Evolutionary conservation across 1,140 invertebrate species (phyloP).

Genomic region (Brachionus rotundiformis): DNA sequence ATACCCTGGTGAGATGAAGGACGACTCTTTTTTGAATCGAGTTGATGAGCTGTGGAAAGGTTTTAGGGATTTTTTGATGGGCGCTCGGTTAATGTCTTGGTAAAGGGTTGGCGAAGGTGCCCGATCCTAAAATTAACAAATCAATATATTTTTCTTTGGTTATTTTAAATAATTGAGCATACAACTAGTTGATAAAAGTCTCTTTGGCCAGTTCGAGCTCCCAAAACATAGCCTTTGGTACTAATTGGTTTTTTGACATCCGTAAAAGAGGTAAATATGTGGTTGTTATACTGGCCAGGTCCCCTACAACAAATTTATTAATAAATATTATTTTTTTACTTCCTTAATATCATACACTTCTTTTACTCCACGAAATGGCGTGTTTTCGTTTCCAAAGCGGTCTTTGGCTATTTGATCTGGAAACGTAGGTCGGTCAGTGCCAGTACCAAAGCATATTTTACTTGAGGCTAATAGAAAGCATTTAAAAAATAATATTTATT

Average conservation of each 20-base stretch:
- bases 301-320: not conserved
- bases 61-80: constrained; percentile 6
- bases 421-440: constrained; percentile 30
- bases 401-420: constrained; percentile 40
- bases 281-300: constrained; percentile 43
- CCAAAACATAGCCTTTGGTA: constrained; percentile 21
- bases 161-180: not conserved
- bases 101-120: constrained; percentile 32
- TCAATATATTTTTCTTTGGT: not conserved
- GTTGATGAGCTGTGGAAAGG: constrained; percentile 24
- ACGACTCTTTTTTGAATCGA: constrained; percentile 22
- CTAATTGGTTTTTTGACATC: constrained; percentile 21
- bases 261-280: constrained; percentile 20
- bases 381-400: constrained; percentile 46
- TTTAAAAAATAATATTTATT: not conserved
- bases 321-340: not conserved
- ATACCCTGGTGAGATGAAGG: constrained; percentile 9
- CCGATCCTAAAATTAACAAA: constrained; percentile 16
- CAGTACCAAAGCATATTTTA: constrained; percentile 46
- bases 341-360: constrained; percentile 4
- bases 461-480: not conserved
- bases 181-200: constrained; percentile 34
- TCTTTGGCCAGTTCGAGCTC: constrained; percentile 33
- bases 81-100: not conserved
- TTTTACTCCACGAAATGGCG: constrained; percentile 33